phyloP scores from a whole-genome alignment of 2,888 invertebrate species.

The Petrophora chlorosata region DNA sequence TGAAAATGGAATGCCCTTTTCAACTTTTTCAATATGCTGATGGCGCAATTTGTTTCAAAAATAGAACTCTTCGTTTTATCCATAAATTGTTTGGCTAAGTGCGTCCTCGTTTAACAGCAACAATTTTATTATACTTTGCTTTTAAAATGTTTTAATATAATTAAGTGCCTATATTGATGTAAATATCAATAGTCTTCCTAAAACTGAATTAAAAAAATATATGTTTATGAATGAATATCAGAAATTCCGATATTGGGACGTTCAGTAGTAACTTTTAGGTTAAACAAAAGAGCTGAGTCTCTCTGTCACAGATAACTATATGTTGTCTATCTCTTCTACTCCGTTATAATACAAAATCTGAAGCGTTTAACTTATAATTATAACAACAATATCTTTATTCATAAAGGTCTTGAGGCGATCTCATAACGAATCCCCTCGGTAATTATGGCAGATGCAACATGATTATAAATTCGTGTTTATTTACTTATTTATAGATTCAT shows the following conservation, averaged over 20 bases:
- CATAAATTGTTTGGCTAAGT: conserved; percentile 2
- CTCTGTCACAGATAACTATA: too few relatives aligned
- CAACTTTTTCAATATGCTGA: conserved; percentile 65
- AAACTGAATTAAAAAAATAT: too few relatives aligned
- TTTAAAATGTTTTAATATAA: too few relatives aligned
- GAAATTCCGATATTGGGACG: too few relatives aligned
- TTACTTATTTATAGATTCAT: conserved; percentile 74
- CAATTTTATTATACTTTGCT: too few relatives aligned
- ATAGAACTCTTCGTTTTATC: conserved; percentile 29
- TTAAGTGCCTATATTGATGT: too few relatives aligned
- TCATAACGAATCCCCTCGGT: conserved; percentile 56
- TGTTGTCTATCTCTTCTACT: too few relatives aligned
- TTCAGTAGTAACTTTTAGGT: too few relatives aligned
- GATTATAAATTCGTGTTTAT: conserved; percentile 70
- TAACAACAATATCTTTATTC: conserved; percentile 42
- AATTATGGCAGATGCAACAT: conserved; percentile 58
- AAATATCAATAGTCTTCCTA: too few relatives aligned
- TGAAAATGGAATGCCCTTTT: conserved; percentile 71
- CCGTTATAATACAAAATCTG: conserved; percentile 9
- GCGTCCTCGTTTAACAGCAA: not conserved
- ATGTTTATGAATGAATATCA: too few relatives aligned
- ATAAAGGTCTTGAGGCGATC: conserved; percentile 46
- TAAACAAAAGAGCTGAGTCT: too few relatives aligned
- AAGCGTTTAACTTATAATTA: conserved; percentile 14
- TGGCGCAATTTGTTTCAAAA: conserved; percentile 33